Evolutionary conservation across 2,113 vertebrate genomes (phyloP).

Genomic region (Cepphus grylle): DNA sequence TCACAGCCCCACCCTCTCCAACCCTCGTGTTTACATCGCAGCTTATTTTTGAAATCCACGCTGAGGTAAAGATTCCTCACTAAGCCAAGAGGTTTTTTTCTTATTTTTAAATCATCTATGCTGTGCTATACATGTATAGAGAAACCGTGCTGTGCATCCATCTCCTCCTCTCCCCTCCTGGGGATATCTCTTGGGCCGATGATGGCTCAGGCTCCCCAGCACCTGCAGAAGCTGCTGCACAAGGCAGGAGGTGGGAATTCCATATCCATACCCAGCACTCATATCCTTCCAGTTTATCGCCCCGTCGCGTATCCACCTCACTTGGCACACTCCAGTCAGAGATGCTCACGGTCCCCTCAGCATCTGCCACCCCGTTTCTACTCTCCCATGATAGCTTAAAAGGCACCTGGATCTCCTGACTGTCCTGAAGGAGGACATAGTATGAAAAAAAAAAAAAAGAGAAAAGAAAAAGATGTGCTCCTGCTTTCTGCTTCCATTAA

Average conservation of each 20-base stretch:
- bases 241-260: background rate
- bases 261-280: background rate
- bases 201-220: rapidly evolving
- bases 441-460: no score
- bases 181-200: background rate
- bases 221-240: background rate
- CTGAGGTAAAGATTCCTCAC: background rate
- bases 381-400: background rate
- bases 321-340: background rate
- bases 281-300: rapidly evolving
- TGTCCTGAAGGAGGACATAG: background rate
- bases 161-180: background rate
- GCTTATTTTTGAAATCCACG: background rate
- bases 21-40: background rate
- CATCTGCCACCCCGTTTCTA: background rate
- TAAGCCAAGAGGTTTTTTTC: background rate
- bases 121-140: background rate
- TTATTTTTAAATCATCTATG: background rate
- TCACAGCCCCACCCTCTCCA: background rate
- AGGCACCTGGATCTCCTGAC: background rate
- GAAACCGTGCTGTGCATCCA: background rate
- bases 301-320: rapidly evolving
- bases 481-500: background rate
- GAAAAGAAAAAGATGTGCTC: background rate
- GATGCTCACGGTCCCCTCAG: background rate